phyloP scores from a whole-genome alignment of 2,797 vertebrate genomes.

The Atherinosoma microstoma region DNA sequence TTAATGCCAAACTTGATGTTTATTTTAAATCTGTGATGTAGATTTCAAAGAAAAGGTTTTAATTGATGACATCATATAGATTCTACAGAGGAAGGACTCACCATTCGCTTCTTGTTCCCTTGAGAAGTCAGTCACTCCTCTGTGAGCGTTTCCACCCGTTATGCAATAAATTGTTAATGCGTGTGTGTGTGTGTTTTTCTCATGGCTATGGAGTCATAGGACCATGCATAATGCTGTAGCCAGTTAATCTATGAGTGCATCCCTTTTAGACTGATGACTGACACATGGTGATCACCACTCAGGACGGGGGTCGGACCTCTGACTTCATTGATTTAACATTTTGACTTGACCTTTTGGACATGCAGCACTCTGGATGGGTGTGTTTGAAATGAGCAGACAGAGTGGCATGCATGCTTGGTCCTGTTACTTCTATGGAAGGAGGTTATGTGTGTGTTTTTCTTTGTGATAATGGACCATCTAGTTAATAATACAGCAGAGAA shows the following conservation, averaged over 20 bases:
- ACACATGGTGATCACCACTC: constrained; percentile 34
- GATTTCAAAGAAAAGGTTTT: not conserved
- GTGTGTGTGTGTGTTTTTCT: constrained; percentile 23
- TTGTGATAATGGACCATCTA: constrained; percentile 61
- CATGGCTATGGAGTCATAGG: constrained; percentile 29
- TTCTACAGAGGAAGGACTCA: constrained; percentile 13
- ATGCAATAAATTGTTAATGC: constrained; percentile 29
- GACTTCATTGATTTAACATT: constrained; percentile 39
- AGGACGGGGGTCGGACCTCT: constrained; percentile 43
- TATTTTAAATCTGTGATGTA: not conserved
- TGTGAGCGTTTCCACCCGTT: constrained; percentile 27
- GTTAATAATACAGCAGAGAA: constrained; percentile 71
- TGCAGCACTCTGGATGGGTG: constrained; percentile 12
- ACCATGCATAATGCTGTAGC: constrained; percentile 30
- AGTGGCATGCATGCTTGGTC: not conserved
- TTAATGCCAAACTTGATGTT: not conserved
- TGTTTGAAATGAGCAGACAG: constrained; percentile 29
- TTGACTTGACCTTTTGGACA: constrained; percentile 19
- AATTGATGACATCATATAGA: constrained; percentile 15
- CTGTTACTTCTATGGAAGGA: constrained; percentile 8
- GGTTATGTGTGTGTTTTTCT: constrained; percentile 19
- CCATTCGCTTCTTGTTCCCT: constrained; percentile 14
- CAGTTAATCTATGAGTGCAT: constrained; percentile 22
- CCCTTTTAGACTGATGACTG: constrained; percentile 47
- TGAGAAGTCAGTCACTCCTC: constrained; percentile 21